Conservation (phyloP, 2,888 invertebrate species). For the Drosophila putrida region DNA sequence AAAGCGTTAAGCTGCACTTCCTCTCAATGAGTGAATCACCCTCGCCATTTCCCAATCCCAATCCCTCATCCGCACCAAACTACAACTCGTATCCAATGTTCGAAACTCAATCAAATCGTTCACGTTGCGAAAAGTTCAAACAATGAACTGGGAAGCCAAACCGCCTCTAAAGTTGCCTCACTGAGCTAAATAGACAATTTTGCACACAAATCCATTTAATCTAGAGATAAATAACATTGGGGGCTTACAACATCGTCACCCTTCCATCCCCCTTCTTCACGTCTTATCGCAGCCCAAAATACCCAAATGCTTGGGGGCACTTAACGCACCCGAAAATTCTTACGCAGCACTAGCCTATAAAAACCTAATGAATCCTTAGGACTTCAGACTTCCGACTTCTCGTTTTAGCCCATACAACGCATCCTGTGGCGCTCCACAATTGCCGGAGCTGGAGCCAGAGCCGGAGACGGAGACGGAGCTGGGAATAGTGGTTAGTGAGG, state of each 20-base stretch:
- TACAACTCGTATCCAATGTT: conserved; percentile 13
- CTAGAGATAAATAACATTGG: conserved; percentile 81
- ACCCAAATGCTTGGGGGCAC: conserved; percentile 62
- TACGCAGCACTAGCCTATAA: conserved; percentile 71
- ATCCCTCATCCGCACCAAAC: not conserved
- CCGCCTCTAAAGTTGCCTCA: conserved; percentile 27
- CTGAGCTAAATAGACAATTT: conserved; percentile 79
- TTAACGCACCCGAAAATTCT: conserved; percentile 78
- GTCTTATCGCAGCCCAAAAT: not conserved
- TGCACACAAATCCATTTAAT: conserved; percentile 82
- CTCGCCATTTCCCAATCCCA: not conserved
- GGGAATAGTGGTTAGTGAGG: conserved; percentile 7
- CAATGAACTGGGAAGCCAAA: conserved; percentile 61
- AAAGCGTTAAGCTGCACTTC: conserved; percentile 59
- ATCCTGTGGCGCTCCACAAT: conserved; percentile 64
- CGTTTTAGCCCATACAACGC: conserved; percentile 17
- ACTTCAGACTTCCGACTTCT: conserved; percentile 35
- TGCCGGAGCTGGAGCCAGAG: conserved; percentile 5
- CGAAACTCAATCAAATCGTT: conserved; percentile 71
- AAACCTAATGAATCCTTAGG: conserved; percentile 70
- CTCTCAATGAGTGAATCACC: conserved; percentile 26
- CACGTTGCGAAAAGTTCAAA: conserved; percentile 70
- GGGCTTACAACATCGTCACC: conserved; percentile 38
- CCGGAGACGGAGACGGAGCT: not conserved
- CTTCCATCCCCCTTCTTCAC: not conserved